Conservation (phyloP, 2,797 vertebrate genomes). For the Coregonus ussuriensis region DNA sequence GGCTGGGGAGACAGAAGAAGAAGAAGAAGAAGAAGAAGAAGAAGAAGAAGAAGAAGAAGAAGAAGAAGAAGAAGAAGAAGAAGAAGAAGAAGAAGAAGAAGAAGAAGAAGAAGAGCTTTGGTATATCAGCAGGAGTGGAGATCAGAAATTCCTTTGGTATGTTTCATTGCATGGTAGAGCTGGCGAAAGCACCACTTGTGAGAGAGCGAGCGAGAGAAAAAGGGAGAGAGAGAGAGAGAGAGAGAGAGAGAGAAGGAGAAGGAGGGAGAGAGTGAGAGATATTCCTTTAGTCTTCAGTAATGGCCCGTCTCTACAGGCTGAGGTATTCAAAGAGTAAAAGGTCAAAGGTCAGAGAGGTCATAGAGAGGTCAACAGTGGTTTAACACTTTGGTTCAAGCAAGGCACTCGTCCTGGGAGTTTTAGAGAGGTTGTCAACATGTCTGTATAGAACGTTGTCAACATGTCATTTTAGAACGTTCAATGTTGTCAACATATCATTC, state of each 20-base stretch:
- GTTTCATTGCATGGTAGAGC: constrained; percentile 98
- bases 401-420: constrained; percentile 99
- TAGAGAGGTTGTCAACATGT: constrained; percentile 80
- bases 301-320: constrained; percentile 97
- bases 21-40: too few relatives aligned
- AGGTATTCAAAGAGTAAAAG: constrained; percentile 94
- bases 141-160: constrained; percentile 94
- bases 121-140: constrained; percentile 91
- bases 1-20: constrained; percentile 49
- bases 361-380: constrained; percentile 98
- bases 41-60: too few relatives aligned
- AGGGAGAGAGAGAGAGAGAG: constrained; percentile 76
- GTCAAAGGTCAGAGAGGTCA: constrained; percentile 96
- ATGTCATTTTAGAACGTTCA: background rate
- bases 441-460: constrained; percentile 40
- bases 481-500: background rate
- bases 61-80: too few relatives aligned
- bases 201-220: constrained; percentile 83
- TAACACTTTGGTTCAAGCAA: constrained; percentile 99
- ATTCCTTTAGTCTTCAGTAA: constrained; percentile 91
- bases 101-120: constrained; percentile 82
- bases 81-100: background rate
- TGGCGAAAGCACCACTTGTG: constrained; percentile 97
- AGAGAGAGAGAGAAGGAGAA: background rate
- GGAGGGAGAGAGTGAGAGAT: constrained; percentile 64